Evolutionary conservation across 2,797 vertebrate genomes (phyloP).

Genomic region (Paedocypris micromegethes): DNA sequence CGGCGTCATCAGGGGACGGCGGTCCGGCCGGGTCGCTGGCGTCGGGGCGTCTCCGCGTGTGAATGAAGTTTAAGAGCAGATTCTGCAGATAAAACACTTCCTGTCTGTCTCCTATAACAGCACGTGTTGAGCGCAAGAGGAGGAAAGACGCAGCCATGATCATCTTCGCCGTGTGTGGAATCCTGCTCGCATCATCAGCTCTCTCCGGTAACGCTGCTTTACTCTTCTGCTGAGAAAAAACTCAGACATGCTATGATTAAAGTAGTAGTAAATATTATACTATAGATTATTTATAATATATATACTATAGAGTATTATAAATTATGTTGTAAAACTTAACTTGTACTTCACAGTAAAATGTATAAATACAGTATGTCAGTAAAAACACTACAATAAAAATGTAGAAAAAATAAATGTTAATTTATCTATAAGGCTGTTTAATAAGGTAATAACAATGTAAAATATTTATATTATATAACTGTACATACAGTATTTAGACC

Average conservation of each 20-base stretch:
- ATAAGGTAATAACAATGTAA: too few relatives aligned
- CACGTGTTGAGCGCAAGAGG: slow-evolving; percentile 22
- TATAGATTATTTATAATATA: too few relatives aligned
- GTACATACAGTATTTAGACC: too few relatives aligned
- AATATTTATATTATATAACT: too few relatives aligned
- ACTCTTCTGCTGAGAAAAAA: neutral
- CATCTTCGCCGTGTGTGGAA: slow-evolving; percentile 38
- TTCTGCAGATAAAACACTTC: slow-evolving; percentile 56
- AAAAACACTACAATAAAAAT: too few relatives aligned
- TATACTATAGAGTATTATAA: too few relatives aligned
- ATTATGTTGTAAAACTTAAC: too few relatives aligned
- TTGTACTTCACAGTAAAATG: too few relatives aligned
- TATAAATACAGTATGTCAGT: too few relatives aligned
- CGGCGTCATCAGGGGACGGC: neutral
- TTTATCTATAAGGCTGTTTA: too few relatives aligned
- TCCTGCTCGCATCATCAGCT: slow-evolving; percentile 45
- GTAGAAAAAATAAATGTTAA: too few relatives aligned
- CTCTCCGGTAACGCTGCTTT: slow-evolving; percentile 51
- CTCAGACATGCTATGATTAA: neutral
- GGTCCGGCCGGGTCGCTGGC: slow-evolving; percentile 49
- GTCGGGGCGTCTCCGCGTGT: slow-evolving; percentile 37
- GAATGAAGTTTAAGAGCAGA: slow-evolving; percentile 45
- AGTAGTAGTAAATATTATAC: too few relatives aligned
- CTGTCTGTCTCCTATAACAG: slow-evolving; percentile 44
- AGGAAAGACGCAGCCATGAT: slow-evolving; percentile 42